phyloP scores from a whole-genome alignment of 1,140 invertebrate species.

The Drosophila yakuba region DNA sequence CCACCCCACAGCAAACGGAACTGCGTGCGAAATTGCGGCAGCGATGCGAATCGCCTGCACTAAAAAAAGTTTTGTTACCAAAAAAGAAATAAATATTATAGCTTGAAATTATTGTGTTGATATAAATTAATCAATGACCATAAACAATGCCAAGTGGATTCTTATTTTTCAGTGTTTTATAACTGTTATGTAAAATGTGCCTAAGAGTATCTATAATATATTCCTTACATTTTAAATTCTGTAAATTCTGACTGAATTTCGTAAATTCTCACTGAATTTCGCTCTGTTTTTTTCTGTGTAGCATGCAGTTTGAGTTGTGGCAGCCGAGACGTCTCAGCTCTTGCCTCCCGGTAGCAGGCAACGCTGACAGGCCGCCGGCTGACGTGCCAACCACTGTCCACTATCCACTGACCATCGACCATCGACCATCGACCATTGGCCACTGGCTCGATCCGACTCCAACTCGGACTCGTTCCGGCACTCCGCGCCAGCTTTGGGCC shows the following conservation, averaged over 20 bases:
- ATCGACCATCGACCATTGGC: conserved; percentile 36
- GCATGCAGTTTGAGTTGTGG: conserved; percentile 40
- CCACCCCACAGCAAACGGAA: conserved; percentile 51
- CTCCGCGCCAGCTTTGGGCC: conserved; percentile 13
- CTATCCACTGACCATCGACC: conserved; percentile 28
- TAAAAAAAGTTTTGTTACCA: background rate
- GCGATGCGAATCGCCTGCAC: conserved; percentile 42
- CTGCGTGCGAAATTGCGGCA: conserved; percentile 73
- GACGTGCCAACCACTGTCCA: conserved; percentile 53
- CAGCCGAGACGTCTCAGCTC: conserved; percentile 49
- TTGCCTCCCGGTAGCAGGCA: conserved; percentile 73
- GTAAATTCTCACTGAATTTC: no score
- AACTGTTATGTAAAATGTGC: no score
- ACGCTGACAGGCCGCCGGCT: conserved; percentile 65
- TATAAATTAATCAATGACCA: no score
- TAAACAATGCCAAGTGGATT: no score
- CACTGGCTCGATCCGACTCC: conserved; percentile 21
- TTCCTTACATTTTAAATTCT: no score
- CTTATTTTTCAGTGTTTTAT: no score
- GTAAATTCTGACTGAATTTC: no score
- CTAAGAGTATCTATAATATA: no score
- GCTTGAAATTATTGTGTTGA: no score
- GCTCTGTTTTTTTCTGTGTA: background rate
- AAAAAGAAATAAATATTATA: background rate
- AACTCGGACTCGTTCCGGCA: conserved; percentile 1